Base-by-base conservation (phyloP, 2,888 invertebrate species). In the Phortica okadai region DNA sequence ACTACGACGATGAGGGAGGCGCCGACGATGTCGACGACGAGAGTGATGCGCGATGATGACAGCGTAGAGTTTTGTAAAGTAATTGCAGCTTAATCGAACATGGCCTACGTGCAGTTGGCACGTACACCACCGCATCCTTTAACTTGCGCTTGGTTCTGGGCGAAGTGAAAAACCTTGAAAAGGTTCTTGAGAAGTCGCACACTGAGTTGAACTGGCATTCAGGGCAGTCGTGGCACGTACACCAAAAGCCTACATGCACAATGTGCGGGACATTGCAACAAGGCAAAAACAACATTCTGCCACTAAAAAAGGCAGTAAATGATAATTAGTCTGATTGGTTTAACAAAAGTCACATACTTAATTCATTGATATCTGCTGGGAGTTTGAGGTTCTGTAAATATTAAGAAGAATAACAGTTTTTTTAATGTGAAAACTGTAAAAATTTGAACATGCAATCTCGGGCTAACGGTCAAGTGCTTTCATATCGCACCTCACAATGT, bases 161-260 rank as follows among this genome's bases (percentile, higher is more conserved):
- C 21, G 21, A 66, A 74, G 73, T 69, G 72, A 69, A 81, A 77
- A 84, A 83, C 86, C 86, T 86, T 88, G 88, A 86, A 83, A 82
- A 87, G 79, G 82, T 81, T 85, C 79, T 82, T 74, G 73, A 44
- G 16, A 11, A 45, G 45, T 7, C n/a, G 66, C 56, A 56, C 21
- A 16, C 11, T 25, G 42, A 41, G 16, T 66, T 42, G 8, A 16
- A 21, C 8, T 21, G n/a, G 16, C n/a, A 21, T 8, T 21, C 8
- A 1, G 0, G 59, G n/a, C 14, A 59, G 59, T 86, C 82, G 83
- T 79, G 80, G 70, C 76, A 78, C 76, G 66, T 50, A 50, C 11
- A 41, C 50, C 33, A 21, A 5, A 2, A 16, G 4, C 42, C 73
- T 41, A 16, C n/a, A 21, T 21, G 59, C 50, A 14, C 14, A 56